Evolutionary conservation across 2,113 vertebrate species (phyloP), one percentile per base, ranked within the genome.

Genomic region (Alethe castanea): DNA sequence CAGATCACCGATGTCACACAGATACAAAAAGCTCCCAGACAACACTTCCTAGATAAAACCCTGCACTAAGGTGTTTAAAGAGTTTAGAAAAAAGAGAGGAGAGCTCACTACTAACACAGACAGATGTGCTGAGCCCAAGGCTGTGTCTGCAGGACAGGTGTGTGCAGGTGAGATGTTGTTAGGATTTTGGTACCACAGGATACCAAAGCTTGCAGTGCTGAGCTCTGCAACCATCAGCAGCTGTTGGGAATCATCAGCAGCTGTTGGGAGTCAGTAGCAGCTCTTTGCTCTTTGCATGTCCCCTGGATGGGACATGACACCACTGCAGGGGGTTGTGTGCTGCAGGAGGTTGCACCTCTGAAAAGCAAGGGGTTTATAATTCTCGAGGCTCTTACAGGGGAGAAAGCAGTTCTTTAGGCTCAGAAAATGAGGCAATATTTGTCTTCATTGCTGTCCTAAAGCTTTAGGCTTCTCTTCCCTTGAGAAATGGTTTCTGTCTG

Each of bases 81-180:
- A 47, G 47, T 23, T 78, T n/a, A 73, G 56, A 5, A 15, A 44
- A 23, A 15, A 12, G 6, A 50, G 33, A 17, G 31, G 42, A 26
- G 38, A 23, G 9, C 17, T 69, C 38, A 2, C 13, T 36, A 3
- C 12, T 54, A 14, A 45, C 0, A 3, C 8, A 77, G 40, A 16
- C 1, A 17, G 42, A 38, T 0, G 1, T 1, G 2, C 26, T 86
- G 16, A 24, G 36, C 40, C 11, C 17, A 7, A 71, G 20, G 16
- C 35, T 85, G 35, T 35, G 66, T 56, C 40, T 45, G 4, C 20
- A 23, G 42, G 31, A 31, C 19, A 28, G 36, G n/a, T 19, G 18
- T 65, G 73, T 73, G 28, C 33, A 73, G 71, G 15, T 4, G 26
- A 62, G 33, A 60, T 28, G 19, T 40, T 20, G 8, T 19, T 19